Conservation (phyloP, 1,140 invertebrate genomes). For the Caenorhabditis tropicalis region DNA sequence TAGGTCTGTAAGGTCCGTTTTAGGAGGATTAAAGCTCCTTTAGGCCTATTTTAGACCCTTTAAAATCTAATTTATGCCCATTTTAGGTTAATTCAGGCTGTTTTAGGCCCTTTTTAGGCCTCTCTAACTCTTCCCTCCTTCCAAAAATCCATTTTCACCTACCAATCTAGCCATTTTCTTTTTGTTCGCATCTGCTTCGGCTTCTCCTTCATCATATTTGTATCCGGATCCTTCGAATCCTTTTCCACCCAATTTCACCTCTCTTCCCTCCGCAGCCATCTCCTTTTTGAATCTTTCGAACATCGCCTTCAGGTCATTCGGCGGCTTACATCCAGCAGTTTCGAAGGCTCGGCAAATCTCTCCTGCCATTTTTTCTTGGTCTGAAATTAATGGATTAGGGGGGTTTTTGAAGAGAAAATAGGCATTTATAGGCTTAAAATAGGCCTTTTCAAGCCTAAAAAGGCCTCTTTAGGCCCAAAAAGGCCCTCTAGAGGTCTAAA, state of each 20-base stretch:
- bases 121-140: slow-evolving; percentile 82
- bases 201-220: slow-evolving; percentile 98
- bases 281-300: slow-evolving; percentile 64
- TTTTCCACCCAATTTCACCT: slow-evolving; percentile 93
- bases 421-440: slow-evolving; percentile 94
- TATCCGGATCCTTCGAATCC: slow-evolving; percentile 79
- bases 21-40: too few species aligned
- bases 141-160: slow-evolving; percentile 79
- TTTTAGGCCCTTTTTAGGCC: too few species aligned
- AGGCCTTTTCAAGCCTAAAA: too few species aligned
- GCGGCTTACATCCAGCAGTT: slow-evolving; percentile 60
- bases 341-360: slow-evolving; percentile 70
- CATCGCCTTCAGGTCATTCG: slow-evolving; percentile 65
- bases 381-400: slow-evolving; percentile 78
- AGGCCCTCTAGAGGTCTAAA: too few species aligned
- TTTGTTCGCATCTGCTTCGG: slow-evolving; percentile 87
- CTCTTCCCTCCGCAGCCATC: slow-evolving; percentile 79
- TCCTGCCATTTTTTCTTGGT: slow-evolving; percentile 76
- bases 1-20: background rate
- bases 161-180: slow-evolving; percentile 76
- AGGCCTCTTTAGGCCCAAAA: too few species aligned
- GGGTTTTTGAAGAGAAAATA: slow-evolving; percentile 79
- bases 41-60: too few species aligned
- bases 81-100: too few species aligned
- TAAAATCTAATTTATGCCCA: too few species aligned